Evolutionary conservation across 92 coral and sea anemone genomes (phyloP), one percentile per base, ranked within the genome.

Genomic region (Phenganax stokvisi): DNA sequence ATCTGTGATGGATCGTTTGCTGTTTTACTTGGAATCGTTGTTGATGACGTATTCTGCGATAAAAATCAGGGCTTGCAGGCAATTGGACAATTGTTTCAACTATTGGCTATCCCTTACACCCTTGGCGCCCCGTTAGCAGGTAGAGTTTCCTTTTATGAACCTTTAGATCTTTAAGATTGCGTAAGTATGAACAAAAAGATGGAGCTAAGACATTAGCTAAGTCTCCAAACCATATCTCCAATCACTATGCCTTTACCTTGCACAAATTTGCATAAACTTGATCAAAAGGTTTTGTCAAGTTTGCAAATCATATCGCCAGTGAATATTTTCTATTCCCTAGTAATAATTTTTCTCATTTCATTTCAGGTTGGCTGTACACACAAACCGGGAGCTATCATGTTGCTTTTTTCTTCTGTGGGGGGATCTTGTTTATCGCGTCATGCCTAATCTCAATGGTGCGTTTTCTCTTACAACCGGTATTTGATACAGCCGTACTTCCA

Each of bases 61-160:
- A 47, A 63, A n/a, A 57, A 16, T 15, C 73, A 63, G 74, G 83
- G 61, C 27, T 27, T 79, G 65, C 54, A 64, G 54, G 74, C 74
- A 1, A 67, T 79, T 16, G 83, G 83, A 7, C 68, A 64, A 31
- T 30, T 79, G 29, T 79, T 79, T 51, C 72, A 67, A 6, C 29
- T 64, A n/a, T 27, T 79, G 8, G 53, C 72, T 47, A 2, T 79
- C 30, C 83, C 83, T 12, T 79, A 79, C 51, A 10, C 63, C 5
- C 54, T 79, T 17, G 83, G 83, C 37, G 67, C 83, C 57, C 83
- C 83, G 7, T 25, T 79, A 8, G 83, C 83, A 60, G 83, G 83
- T 79, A 79, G 28, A 61, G 2, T 17, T 9, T 7, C 7, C n/a
- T 25, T 16, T 52, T 6, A 0, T 31, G 12, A 68, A 15, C 47